Evolutionary conservation across 2,888 invertebrate genomes (phyloP), one percentile per base, ranked within the genome.

Genomic region (Drosophila fungiperda): DNA sequence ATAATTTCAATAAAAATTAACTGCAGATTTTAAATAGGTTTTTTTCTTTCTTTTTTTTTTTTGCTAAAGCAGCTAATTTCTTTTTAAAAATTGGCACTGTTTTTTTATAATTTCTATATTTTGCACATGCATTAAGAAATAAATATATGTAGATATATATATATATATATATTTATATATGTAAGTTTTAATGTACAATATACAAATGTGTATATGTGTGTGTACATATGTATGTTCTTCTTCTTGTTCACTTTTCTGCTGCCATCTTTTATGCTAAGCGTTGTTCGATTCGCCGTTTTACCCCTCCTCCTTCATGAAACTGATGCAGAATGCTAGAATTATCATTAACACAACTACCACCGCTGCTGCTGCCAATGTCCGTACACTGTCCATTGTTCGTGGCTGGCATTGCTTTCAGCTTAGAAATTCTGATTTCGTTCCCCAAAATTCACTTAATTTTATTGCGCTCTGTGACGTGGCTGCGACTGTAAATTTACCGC

Each of bases 251-350:
- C 78, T 83, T 82, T 80, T 74, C 73, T 78, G 87, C 88, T 88
- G 86, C 86, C 86, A 90, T 90, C 89, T 87, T 86, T 87, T 84
- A 89, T 87, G 89, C 89, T 83, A 78, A 80, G 81, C 90, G 80
- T 80, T 82, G 58, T 79, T 77, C 76, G 77, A 80, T 73, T 76
- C 68, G 80, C 83, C 40, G 64, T 79, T 73, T 69, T 78, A 72
- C 79, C 82, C 82, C 74, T 81, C 68, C 68, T 75, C 67, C 60
- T 60, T 52, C 61, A 52, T 50, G 49, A 63, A 68, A 61, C 62
- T 58, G 76, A 68, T 82, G 86, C 86, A 88, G 71, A 87, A 85
- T 70, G 58, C 78, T 68, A 73, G 68, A 76, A 81, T 87, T 89
- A 73, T 82, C 78, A 75, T 81, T 86, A 72, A 73, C 83, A 72